Evolutionary conservation across 2,797 vertebrate genomes (phyloP), one percentile per base, ranked within the genome.

Genomic region (Nyctalus aviator): DNA sequence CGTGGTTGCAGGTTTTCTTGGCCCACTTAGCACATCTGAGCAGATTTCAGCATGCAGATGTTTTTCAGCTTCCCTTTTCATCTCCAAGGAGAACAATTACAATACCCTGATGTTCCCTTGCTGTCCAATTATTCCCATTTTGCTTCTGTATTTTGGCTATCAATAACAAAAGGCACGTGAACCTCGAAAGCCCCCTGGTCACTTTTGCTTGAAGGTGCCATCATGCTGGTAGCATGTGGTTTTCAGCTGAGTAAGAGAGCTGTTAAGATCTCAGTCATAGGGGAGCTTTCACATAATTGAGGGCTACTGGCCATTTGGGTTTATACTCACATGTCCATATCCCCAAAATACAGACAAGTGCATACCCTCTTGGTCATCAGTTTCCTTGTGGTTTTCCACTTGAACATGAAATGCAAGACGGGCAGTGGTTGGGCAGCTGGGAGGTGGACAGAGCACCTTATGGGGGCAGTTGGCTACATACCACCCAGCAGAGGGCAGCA

Each of bases 401-500:
- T 85, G 64, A 79, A 53, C n/a, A 53, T 15, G 35, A 89, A 50
- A 35, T 25, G 7, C 6, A 57, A 83, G 35, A 81, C 6, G 11
- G 64, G 8, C 32, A 55, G 37, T 23, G 25, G 14, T n/a, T 87
- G 59, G 88, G 64, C 15, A 55, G 32, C 66, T n/a, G 10, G 25
- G 18, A 84, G 53, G 44, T 72, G 14, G 30, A 69, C 17, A 81
- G 79, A 88, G 68, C 15, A 48, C 23, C 23, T 69, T 20, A 3
- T 15, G 18, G 68, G 73, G 90, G 75, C 53, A 79, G 41, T 87
- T 92, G 90, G 90, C 78, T 50, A 77, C 95, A 96, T 97, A 95
- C 96, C 96, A 97, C 84, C 96, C 97, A 97, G 96, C 93, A 97
- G 97, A 97, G 97, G 97, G 97, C 96, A 94, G 97, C 96, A 96